Percentiles rank a stretch among this genome's conserved stretches.
Evolutionary conservation across 2,113 vertebrate genomes (phyloP).

Genomic region (Leptosomus discolor): DNA sequence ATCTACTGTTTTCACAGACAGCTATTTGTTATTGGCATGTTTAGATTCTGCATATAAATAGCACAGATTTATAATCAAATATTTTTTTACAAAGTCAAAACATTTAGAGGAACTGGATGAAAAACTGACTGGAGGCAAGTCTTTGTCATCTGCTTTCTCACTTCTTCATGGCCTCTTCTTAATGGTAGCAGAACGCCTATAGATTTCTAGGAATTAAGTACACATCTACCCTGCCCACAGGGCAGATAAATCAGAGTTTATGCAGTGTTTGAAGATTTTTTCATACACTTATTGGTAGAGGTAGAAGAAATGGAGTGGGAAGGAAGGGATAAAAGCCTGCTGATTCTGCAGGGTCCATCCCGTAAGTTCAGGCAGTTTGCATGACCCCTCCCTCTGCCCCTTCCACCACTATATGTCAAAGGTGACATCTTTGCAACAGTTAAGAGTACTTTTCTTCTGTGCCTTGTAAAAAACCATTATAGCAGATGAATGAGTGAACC

Average conservation of each 20-base stretch:
- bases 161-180: not conserved
- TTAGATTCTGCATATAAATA: conserved; percentile 46
- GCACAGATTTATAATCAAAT: conserved; percentile 48
- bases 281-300: not conserved
- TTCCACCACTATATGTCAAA: not conserved
- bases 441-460: not conserved
- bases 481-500: not conserved
- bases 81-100: conserved; percentile 55
- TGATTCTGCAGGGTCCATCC: not conserved
- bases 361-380: not conserved
- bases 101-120: conserved; percentile 48
- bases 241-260: conserved; percentile 18
- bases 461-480: not conserved
- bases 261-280: conserved; percentile 16
- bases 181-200: not conserved
- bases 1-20: conserved; percentile 38
- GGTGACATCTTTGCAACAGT: not conserved
- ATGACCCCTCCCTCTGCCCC: not conserved
- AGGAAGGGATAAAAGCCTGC: not conserved
- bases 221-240: not conserved
- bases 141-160: not conserved
- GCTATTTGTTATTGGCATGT: conserved; percentile 50
- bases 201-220: not conserved
- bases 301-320: not conserved
- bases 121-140: conserved; percentile 13